These are phyloP conservation scores for Otolemur garnettii DNA, from an alignment of 2,113 vertebrate species.

Conservation along the genomic window DNA sequence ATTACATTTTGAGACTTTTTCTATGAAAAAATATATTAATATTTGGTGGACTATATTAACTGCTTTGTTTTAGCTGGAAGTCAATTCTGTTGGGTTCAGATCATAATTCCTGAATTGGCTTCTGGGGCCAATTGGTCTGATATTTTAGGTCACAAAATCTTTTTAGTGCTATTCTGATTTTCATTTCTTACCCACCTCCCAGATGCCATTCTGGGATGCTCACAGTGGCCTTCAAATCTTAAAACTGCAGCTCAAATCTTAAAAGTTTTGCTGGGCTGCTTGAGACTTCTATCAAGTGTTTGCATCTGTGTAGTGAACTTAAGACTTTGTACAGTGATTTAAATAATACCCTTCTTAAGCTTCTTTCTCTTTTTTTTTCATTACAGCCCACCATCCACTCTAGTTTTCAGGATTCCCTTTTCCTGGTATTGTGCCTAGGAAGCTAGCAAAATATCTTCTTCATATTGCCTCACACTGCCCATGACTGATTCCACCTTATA, in stretches of 20 bases:
- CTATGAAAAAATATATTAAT: background rate
- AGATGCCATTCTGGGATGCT: background rate
- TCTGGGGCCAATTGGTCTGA: background rate
- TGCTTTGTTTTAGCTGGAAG: background rate
- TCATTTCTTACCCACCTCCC: background rate
- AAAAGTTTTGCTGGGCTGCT: background rate
- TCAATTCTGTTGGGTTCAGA: background rate
- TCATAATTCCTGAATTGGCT: background rate
- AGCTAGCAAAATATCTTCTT: background rate
- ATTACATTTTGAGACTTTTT: background rate
- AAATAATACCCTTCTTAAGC: background rate
- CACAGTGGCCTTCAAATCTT: background rate
- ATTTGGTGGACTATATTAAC: background rate
- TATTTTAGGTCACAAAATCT: background rate
- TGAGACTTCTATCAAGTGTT: background rate
- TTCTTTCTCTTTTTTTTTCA: too few relatives aligned
- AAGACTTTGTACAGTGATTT: background rate
- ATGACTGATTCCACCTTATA: background rate
- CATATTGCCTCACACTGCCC: background rate
- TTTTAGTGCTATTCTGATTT: background rate
- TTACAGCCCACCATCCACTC: background rate
- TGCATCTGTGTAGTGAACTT: background rate
- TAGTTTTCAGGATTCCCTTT: background rate
- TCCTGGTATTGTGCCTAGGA: background rate
- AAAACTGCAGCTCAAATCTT: background rate